phyloP scores from a whole-genome alignment of 2,113 vertebrate species.

The Theristicus caerulescens region DNA sequence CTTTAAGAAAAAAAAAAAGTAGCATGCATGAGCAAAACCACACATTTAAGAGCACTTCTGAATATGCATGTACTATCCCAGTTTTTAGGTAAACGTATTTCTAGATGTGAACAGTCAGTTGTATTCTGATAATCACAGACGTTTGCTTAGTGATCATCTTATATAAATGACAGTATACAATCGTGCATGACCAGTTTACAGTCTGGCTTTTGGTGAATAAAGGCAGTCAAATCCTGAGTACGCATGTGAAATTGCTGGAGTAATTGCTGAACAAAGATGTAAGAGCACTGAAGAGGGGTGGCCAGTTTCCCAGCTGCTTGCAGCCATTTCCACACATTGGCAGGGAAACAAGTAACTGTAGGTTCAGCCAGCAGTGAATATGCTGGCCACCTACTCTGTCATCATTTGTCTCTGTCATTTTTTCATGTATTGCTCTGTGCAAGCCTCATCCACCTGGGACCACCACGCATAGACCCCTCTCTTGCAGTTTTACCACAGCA shows the following conservation, averaged over 20 bases:
- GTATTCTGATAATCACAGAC: not conserved
- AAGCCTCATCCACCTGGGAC: not conserved
- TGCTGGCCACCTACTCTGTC: not conserved
- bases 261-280: not conserved
- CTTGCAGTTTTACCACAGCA: not conserved
- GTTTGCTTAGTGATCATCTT: not conserved
- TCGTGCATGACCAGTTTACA: not conserved
- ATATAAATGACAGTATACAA: not conserved
- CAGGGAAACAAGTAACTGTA: not conserved
- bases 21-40: not conserved
- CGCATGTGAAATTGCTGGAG: not conserved
- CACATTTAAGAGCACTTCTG: not conserved
- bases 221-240: not conserved
- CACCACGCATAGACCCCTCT: not conserved
- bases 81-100: not conserved
- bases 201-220: not conserved
- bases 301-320: not conserved
- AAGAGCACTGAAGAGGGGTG: not conserved
- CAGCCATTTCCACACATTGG: not conserved
- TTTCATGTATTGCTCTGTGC: not conserved
- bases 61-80: not conserved
- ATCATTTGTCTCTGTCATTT: not conserved
- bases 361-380: not conserved
- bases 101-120: not conserved
- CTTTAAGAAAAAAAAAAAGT: not conserved